phyloP scores from a whole-genome alignment of 2,113 vertebrate genomes.

The Hipposideros armiger region DNA sequence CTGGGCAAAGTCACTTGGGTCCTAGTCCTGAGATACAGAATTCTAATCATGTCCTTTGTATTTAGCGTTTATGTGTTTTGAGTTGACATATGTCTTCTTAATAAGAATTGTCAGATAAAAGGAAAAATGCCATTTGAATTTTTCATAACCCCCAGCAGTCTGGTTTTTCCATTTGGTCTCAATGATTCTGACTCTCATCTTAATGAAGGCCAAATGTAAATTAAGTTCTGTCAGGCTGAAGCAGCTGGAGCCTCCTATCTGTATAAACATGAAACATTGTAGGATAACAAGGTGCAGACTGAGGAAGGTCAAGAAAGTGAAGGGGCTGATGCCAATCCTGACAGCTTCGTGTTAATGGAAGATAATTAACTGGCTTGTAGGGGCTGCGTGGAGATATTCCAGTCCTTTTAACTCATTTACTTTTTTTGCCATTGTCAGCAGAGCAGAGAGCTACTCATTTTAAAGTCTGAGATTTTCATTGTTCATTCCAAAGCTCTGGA shows the following conservation, averaged over 20 bases:
- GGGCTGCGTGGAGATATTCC: slow-evolving; percentile 64
- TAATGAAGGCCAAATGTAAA: slow-evolving; percentile 88
- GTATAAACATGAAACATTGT: slow-evolving; percentile 79
- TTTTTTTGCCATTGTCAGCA: slow-evolving; percentile 75
- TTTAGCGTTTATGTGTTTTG: slow-evolving; percentile 73
- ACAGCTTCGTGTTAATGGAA: slow-evolving; percentile 80
- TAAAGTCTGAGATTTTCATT: slow-evolving; percentile 52
- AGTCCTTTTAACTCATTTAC: slow-evolving; percentile 76
- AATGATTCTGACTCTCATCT: slow-evolving; percentile 82
- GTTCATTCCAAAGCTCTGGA: slow-evolving; percentile 40
- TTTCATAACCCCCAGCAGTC: slow-evolving; percentile 82
- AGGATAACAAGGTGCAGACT: slow-evolving; percentile 81
- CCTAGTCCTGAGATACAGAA: slow-evolving; percentile 44
- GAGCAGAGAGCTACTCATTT: slow-evolving; percentile 54
- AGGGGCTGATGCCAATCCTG: slow-evolving; percentile 78
- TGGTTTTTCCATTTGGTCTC: slow-evolving; percentile 84
- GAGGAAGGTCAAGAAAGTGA: slow-evolving; percentile 81
- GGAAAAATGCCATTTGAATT: slow-evolving; percentile 83
- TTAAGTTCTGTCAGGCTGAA: slow-evolving; percentile 85
- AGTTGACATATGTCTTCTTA: slow-evolving; percentile 78
- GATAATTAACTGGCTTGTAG: slow-evolving; percentile 80
- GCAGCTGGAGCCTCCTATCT: slow-evolving; percentile 85
- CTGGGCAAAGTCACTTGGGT: slow-evolving; percentile 2
- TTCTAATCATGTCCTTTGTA: slow-evolving; percentile 74
- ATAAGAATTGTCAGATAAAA: slow-evolving; percentile 86